A percentile compares a stretch with the other conserved stretches of the same genome.
phyloP scores from a whole-genome alignment of 2,113 vertebrate species.

The Pterophyllum scalare region DNA sequence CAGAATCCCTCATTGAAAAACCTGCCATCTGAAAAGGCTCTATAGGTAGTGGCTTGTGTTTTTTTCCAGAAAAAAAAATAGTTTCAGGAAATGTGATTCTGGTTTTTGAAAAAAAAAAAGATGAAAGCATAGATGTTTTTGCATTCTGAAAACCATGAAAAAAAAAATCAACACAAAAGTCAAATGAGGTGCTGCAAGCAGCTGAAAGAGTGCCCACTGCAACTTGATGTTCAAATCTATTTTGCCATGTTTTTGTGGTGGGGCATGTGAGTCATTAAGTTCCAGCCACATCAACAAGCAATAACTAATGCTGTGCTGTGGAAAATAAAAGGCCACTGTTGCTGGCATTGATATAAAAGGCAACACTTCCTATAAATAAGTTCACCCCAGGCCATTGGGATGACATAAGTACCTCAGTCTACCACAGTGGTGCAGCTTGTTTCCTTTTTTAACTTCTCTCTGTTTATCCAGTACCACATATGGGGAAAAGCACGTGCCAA shows the following conservation, averaged over 20 bases:
- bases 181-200: background rate
- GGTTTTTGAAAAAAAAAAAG: background rate
- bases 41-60: constrained; percentile 17
- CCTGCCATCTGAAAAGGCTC: constrained; percentile 38
- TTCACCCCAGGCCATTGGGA: constrained; percentile 39
- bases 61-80: constrained; percentile 34
- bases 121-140: constrained; percentile 6
- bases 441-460: constrained; percentile 69
- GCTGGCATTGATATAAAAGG: constrained; percentile 66
- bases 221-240: constrained; percentile 30
- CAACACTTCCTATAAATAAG: constrained; percentile 70
- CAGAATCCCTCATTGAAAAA: constrained; percentile 50
- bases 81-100: constrained; percentile 34
- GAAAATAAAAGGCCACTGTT: constrained; percentile 61
- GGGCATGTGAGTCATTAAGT: constrained; percentile 54
- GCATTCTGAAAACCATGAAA: background rate
- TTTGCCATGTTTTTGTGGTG: constrained; percentile 37
- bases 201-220: background rate
- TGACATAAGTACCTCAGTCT: constrained; percentile 65
- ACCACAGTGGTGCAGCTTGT: constrained; percentile 37
- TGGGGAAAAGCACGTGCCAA: constrained; percentile 34
- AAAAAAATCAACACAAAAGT: background rate
- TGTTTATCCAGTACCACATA: constrained; percentile 65
- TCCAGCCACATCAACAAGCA: constrained; percentile 48
- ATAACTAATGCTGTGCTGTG: constrained; percentile 32